Evolutionary conservation across 2,797 vertebrate genomes (phyloP), one percentile per base, ranked within the genome.

Genomic region (Tadarida brasiliensis): DNA sequence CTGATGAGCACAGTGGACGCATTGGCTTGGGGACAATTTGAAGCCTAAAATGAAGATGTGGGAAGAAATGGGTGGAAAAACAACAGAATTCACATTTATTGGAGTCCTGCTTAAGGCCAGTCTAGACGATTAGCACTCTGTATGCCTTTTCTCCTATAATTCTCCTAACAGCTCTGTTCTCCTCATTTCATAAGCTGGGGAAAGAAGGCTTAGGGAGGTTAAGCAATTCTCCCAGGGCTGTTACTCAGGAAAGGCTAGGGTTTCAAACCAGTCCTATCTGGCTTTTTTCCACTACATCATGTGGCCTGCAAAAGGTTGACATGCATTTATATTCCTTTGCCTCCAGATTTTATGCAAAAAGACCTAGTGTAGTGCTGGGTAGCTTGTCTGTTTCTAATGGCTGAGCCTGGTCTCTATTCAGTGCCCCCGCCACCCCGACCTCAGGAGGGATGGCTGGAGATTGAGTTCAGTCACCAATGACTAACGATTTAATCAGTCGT

Each of bases 1-100:
- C 51, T 3, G 2, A 14, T 33, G 47, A 30, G 39, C 3, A 61
- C 24, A 1, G 10, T 54, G 70, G 92, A 20, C 0, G 0, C 11
- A 11, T 2, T 49, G 63, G 73, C 68, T 19, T 15, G 24, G 30
- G 49, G 33, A 67, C 24, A 8, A 49, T 19, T 1, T 11, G 90
- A 94, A 90, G 22, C 11, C 35, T 35, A 51, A 11, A 54, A 30
- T 20, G 17, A 61, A 77, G 68, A 88, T 3, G 0, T 22, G 30
- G 63, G 44, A 59, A 35, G n/a, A 56, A 15, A 11, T 10, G 11
- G 49, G 54, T 56, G 57, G 67, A 30, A 24, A 70, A 93, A 67
- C 7, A 80, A 26, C 24, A 54, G 7, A 94, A 30, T 16, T 85
- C 35, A 3, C 5, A 10, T 77, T 51, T 44, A 35, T 3, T 61